Evolutionary conservation across 2,797 vertebrate species (phyloP).

Genomic region (Heliangelus exortis): DNA sequence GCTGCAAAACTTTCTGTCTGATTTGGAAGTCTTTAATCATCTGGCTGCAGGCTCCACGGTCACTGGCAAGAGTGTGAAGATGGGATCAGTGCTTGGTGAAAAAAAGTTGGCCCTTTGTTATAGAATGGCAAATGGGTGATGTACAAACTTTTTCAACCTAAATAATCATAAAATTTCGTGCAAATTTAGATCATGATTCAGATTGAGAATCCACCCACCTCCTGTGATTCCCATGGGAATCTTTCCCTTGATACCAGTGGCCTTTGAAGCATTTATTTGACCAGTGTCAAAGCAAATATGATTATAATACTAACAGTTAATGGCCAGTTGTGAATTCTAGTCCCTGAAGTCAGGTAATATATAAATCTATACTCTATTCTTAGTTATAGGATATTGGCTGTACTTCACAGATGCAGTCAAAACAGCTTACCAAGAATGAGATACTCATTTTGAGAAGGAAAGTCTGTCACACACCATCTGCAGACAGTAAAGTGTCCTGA

Average conservation of each 20-base stretch:
- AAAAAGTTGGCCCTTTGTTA: not conserved
- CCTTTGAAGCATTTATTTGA: not conserved
- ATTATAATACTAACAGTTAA: not conserved
- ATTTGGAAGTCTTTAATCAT: not conserved
- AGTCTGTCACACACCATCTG: slow-evolving; percentile 54
- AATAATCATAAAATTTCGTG: not conserved
- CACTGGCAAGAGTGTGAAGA: not conserved
- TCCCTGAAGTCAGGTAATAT: not conserved
- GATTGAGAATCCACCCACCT: not conserved
- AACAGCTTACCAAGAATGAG: slow-evolving; percentile 33
- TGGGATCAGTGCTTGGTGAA: fast-evolving
- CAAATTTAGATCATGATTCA: not conserved
- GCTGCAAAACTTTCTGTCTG: slow-evolving; percentile 15
- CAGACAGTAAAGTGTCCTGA: slow-evolving; percentile 42
- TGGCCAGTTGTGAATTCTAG: not conserved
- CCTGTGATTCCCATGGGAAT: not conserved
- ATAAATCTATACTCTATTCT: not conserved
- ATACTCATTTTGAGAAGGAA: slow-evolving; percentile 24
- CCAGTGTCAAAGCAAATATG: not conserved
- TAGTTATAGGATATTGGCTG: not conserved
- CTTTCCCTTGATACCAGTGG: not conserved
- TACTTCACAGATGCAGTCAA: not conserved
- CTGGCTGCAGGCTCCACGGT: not conserved
- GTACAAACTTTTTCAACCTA: not conserved
- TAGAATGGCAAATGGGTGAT: not conserved